phyloP scores from a whole-genome alignment of 2,113 vertebrate genomes.

The Bucco capensis region DNA sequence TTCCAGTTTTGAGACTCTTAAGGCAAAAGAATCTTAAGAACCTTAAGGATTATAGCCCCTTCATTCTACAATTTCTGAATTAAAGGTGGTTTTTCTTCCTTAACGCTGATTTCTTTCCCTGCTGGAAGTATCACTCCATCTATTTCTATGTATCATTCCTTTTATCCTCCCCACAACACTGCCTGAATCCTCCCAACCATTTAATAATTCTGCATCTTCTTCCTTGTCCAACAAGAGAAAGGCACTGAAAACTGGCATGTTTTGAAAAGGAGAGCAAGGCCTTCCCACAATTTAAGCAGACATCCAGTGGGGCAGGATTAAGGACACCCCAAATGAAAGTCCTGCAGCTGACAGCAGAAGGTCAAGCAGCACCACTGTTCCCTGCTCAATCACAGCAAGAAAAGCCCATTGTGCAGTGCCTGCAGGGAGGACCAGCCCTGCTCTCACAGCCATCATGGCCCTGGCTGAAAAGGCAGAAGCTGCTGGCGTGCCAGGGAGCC shows the following conservation, averaged over 20 bases:
- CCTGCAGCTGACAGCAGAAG: background rate
- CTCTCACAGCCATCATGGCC: background rate
- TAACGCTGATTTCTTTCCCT: background rate
- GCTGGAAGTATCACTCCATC: background rate
- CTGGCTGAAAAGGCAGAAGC: background rate
- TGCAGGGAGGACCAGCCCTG: background rate
- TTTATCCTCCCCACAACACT: background rate
- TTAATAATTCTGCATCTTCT: background rate
- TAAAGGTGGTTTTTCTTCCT: constrained; percentile 12
- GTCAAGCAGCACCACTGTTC: background rate
- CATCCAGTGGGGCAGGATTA: background rate
- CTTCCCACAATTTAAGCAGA: background rate
- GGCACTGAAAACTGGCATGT: background rate
- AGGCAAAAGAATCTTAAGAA: background rate
- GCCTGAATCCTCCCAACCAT: background rate
- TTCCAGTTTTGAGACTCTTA: background rate
- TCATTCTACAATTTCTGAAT: background rate
- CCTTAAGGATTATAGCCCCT: background rate
- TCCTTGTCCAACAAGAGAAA: background rate
- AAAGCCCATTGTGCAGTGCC: background rate
- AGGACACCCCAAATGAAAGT: background rate
- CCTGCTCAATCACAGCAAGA: background rate
- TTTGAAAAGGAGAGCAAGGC: background rate
- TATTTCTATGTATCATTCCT: background rate
- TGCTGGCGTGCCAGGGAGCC: rapidly evolving